Evolutionary conservation across 1,140 invertebrate genomes (phyloP).

Genomic region (Drosophila chauvacae): DNA sequence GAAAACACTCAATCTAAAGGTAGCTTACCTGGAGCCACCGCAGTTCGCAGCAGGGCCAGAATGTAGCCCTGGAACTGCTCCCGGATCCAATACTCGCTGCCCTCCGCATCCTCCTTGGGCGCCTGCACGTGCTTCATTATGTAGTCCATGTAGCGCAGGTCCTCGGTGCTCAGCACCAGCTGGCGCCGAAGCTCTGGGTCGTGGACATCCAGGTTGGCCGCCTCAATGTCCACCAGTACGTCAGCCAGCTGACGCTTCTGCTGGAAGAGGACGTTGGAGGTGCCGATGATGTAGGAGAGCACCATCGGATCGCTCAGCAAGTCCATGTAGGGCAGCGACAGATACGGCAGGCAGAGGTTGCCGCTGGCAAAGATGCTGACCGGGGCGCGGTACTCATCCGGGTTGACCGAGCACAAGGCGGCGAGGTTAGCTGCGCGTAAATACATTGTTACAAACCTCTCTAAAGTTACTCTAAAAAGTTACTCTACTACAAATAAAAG

Average conservation of each 20-base stretch:
- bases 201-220: conserved; percentile 93
- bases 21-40: conserved; percentile 89
- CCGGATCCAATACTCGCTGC: conserved; percentile 97
- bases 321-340: conserved; percentile 98
- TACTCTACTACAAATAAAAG: not conserved
- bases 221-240: conserved; percentile 94
- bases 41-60: conserved; percentile 93
- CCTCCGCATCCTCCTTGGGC: conserved; percentile 93
- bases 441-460: not conserved
- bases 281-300: conserved; percentile 96
- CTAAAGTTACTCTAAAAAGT: not conserved
- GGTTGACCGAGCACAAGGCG: conserved; percentile 85
- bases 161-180: conserved; percentile 95
- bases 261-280: conserved; percentile 98
- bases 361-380: conserved; percentile 96
- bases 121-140: conserved; percentile 93
- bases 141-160: conserved; percentile 97
- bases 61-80: conserved; percentile 97
- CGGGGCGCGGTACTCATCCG: conserved; percentile 93
- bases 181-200: conserved; percentile 93
- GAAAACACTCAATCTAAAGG: not conserved
- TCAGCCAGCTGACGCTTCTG: conserved; percentile 97
- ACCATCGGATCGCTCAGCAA: conserved; percentile 94
- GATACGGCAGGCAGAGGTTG: conserved; percentile 97
- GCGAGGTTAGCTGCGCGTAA: conserved; percentile 60